phyloP scores from a whole-genome alignment of 2,888 invertebrate species.

The Sabellastarte sp. region DNA sequence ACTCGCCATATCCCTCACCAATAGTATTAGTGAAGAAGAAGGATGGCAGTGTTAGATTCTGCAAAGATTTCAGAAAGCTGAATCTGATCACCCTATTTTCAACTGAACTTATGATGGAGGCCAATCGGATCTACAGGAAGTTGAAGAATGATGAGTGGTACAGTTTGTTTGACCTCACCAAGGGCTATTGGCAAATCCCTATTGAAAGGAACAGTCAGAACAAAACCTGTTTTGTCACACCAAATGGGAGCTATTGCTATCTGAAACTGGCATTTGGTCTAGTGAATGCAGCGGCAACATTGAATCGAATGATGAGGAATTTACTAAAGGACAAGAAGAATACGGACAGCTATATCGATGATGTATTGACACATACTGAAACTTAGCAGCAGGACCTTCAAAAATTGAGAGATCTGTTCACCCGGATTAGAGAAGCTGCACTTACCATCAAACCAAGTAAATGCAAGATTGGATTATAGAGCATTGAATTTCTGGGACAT shows the following conservation, averaged over 20 bases:
- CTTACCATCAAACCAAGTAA: not conserved
- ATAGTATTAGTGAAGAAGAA: conserved; percentile 3
- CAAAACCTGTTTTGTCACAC: not conserved
- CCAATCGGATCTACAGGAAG: not conserved
- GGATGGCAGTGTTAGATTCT: not conserved
- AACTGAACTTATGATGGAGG: not conserved
- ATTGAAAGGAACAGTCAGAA: not conserved
- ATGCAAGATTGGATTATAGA: too few relatives aligned
- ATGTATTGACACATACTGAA: not conserved
- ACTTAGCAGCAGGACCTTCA: not conserved
- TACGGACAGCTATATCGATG: not conserved
- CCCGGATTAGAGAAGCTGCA: not conserved
- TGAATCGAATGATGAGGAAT: not conserved
- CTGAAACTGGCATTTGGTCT: not conserved
- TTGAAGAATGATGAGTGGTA: not conserved
- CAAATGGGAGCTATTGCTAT: not conserved
- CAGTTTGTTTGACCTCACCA: not conserved
- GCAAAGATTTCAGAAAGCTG: not conserved
- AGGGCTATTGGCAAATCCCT: conserved; percentile 3
- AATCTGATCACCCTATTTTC: not conserved
- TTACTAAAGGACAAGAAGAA: not conserved
- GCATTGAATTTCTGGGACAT: too few relatives aligned
- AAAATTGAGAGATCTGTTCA: not conserved
- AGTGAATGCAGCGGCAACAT: not conserved
- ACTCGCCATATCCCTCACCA: not conserved